Evolutionary conservation across 2,797 vertebrate genomes (phyloP).

Genomic region (Taenioides sp.): DNA sequence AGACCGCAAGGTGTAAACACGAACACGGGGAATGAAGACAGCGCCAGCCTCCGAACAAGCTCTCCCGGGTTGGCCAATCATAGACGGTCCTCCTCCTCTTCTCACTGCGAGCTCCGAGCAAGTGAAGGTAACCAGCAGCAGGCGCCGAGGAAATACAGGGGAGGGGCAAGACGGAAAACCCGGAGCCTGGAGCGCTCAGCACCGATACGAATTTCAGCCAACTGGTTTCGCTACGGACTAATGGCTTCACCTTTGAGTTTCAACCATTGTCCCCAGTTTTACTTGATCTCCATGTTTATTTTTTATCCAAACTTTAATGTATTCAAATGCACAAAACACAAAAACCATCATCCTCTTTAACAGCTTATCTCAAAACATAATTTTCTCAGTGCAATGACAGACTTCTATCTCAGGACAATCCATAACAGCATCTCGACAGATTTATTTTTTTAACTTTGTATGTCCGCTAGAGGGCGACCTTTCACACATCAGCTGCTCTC

Average conservation of each 20-base stretch:
- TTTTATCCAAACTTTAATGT: neutral
- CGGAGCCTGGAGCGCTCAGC: slow-evolving; percentile 37
- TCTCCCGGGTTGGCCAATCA: slow-evolving; percentile 78
- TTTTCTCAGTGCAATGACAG: slow-evolving; percentile 23
- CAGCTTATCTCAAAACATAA: neutral
- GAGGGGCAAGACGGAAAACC: slow-evolving; percentile 69
- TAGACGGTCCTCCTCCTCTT: slow-evolving; percentile 62
- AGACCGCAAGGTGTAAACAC: slow-evolving; percentile 79
- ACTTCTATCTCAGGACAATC: slow-evolving; percentile 45
- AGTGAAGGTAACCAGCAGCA: slow-evolving; percentile 62
- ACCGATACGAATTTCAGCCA: slow-evolving; percentile 31
- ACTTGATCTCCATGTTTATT: neutral
- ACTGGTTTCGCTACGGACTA: slow-evolving; percentile 6
- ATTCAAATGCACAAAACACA: neutral
- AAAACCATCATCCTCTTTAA: neutral
- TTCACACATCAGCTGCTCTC: slow-evolving; percentile 58
- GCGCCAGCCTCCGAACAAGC: slow-evolving; percentile 72
- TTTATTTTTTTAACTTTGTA: slow-evolving; percentile 36
- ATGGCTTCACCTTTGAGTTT: neutral
- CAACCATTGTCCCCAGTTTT: neutral
- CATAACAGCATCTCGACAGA: slow-evolving; percentile 22
- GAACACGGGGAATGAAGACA: slow-evolving; percentile 65
- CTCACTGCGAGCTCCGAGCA: slow-evolving; percentile 60
- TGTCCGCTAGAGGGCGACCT: slow-evolving; percentile 79
- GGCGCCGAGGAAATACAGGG: slow-evolving; percentile 55